A percentile compares a stretch with the other conserved stretches of the same genome.
These are phyloP conservation scores for Loriculus beryllinus DNA, from an alignment of 2,797 vertebrate genomes.

Conservation along the genomic window DNA sequence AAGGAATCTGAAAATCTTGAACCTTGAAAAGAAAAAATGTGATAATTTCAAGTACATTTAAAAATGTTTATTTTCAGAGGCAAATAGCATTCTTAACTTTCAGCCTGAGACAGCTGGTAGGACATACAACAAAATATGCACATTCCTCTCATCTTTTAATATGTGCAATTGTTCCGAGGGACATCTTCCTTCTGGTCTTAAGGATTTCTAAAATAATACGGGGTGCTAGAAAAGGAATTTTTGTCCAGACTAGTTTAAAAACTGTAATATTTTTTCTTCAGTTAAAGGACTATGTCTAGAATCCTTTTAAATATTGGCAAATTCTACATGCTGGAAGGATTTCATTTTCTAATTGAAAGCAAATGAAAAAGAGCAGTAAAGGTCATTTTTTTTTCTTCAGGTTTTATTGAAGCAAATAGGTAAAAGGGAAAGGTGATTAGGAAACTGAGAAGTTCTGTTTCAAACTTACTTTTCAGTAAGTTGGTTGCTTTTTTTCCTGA, in stretches of 20 bases:
- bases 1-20: background rate
- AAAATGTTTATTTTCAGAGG: background rate
- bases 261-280: background rate
- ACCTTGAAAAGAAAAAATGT: background rate
- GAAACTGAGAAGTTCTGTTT: background rate
- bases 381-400: background rate
- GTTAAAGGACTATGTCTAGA: background rate
- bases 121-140: background rate
- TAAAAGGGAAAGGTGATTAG: background rate
- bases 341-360: conserved; percentile 39
- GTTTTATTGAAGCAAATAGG: conserved; percentile 44
- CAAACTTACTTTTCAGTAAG: background rate
- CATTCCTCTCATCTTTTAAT: background rate
- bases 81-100: background rate
- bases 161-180: background rate
- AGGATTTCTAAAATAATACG: background rate
- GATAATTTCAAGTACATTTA: background rate
- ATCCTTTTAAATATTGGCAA: conserved; percentile 53
- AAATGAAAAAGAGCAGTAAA: conserved; percentile 26
- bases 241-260: conserved; percentile 2
- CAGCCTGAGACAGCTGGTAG: background rate
- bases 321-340: background rate
- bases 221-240: background rate
- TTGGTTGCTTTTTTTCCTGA: background rate
- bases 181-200: background rate